phyloP scores from a whole-genome alignment of 2,888 invertebrate species.

The Cosmia pyralina region DNA sequence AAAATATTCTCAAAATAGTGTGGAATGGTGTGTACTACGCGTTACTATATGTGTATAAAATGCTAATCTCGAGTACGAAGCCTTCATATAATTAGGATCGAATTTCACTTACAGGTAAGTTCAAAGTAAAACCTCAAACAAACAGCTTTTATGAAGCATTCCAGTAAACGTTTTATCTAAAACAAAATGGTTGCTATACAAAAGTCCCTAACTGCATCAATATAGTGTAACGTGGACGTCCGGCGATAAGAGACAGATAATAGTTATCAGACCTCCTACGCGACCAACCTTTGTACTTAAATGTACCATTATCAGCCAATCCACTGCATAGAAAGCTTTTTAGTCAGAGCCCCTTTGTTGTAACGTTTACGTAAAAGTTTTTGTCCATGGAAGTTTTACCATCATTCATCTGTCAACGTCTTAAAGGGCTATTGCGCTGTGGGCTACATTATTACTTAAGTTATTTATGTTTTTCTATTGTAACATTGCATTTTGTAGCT shows the following conservation, averaged over 20 bases:
- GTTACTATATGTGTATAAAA: too few relatives aligned
- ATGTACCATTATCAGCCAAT: constrained; percentile 3
- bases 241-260: constrained; percentile 45
- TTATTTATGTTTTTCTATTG: too few relatives aligned
- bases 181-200: not conserved
- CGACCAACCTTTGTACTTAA: constrained; percentile 40
- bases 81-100: too few relatives aligned
- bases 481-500: too few relatives aligned
- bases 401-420: too few relatives aligned
- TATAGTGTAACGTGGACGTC: constrained; percentile 20
- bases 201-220: not conserved
- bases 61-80: too few relatives aligned
- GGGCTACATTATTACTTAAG: too few relatives aligned
- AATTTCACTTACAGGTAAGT: too few relatives aligned
- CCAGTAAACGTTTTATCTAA: constrained; percentile 1
- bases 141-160: not conserved
- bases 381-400: not conserved
- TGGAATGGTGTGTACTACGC: too few relatives aligned
- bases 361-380: too few relatives aligned
- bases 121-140: not conserved
- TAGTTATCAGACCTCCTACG: constrained; percentile 42
- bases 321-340: not conserved
- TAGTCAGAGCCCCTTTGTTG: not conserved
- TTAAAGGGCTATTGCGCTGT: too few relatives aligned
- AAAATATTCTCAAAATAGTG: too few relatives aligned